Conservation (phyloP, 1,140 invertebrate species). For the Platorchestia sp. region DNA sequence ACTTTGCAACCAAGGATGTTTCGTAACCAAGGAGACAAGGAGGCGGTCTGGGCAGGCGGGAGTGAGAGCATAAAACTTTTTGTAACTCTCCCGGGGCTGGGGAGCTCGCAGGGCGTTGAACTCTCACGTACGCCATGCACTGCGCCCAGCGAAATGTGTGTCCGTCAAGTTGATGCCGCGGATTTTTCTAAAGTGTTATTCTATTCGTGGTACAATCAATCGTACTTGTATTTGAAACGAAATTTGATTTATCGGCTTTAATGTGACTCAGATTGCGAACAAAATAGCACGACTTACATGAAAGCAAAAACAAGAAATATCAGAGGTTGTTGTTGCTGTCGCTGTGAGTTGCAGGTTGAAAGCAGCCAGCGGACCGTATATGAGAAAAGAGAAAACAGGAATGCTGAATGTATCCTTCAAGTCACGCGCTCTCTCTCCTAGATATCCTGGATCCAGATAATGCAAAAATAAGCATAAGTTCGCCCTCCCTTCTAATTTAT, state of each 20-base stretch:
- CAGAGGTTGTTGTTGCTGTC: neutral
- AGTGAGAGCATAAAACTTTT: neutral
- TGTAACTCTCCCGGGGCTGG: neutral
- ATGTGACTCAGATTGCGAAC: neutral
- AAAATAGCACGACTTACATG: neutral
- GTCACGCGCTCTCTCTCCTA: neutral
- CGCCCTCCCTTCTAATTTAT: neutral
- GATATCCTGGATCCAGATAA: neutral
- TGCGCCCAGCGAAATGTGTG: neutral
- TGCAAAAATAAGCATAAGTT: neutral
- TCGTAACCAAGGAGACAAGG: neutral
- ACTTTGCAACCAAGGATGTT: neutral
- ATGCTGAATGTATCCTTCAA: neutral
- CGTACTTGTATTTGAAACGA: neutral
- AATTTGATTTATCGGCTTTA: neutral
- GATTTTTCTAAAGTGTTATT: neutral
- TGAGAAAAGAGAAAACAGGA: conserved; percentile 8
- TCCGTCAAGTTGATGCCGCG: neutral
- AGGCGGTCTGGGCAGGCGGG: neutral
- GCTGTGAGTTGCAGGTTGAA: neutral
- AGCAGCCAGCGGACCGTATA: neutral
- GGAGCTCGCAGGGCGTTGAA: neutral
- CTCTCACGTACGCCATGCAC: neutral
- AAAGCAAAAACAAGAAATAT: neutral
- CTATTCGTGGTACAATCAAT: neutral